Conservation (phyloP, 1,140 invertebrate genomes). For the Meloidogyne floridensis region DNA sequence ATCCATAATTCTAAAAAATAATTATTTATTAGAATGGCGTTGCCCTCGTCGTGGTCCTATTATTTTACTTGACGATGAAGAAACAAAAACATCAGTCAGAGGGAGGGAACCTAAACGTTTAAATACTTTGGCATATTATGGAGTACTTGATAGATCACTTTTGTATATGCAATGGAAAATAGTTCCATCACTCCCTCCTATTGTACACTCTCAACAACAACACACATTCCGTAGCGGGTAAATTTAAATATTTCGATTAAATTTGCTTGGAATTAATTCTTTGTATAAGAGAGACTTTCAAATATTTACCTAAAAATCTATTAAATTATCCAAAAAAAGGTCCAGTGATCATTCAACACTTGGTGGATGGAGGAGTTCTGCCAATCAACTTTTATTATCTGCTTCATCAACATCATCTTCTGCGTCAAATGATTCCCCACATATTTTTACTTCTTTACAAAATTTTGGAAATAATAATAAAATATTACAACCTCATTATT, state of each 20-base stretch:
- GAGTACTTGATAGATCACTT: constrained; percentile 86
- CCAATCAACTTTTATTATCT: constrained; percentile 72
- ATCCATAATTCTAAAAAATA: constrained; percentile 10
- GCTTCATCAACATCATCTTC: constrained; percentile 68
- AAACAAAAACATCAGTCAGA: constrained; percentile 75
- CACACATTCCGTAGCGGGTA: constrained; percentile 73
- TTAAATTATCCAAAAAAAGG: background rate
- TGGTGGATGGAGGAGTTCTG: constrained; percentile 75
- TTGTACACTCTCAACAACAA: background rate
- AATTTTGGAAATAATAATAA: constrained; percentile 2
- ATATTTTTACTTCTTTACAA: background rate
- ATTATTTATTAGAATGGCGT: constrained; percentile 78
- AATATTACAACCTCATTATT: background rate
- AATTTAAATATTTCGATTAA: background rate
- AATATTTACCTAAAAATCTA: background rate
- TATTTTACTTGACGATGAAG: constrained; percentile 88
- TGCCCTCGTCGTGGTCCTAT: constrained; percentile 86
- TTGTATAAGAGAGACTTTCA: too few relatives aligned
- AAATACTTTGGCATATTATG: constrained; percentile 88
- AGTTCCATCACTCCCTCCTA: constrained; percentile 73
- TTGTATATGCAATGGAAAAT: constrained; percentile 54
- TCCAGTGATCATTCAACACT: constrained; percentile 35
- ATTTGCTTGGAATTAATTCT: too few relatives aligned
- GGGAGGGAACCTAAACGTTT: constrained; percentile 81
- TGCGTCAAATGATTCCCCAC: constrained; percentile 10